A percentile compares a stretch with the other conserved stretches of the same genome.
phyloP scores from a whole-genome alignment of 2,888 invertebrate species.

The Lomographa bimaculata region DNA sequence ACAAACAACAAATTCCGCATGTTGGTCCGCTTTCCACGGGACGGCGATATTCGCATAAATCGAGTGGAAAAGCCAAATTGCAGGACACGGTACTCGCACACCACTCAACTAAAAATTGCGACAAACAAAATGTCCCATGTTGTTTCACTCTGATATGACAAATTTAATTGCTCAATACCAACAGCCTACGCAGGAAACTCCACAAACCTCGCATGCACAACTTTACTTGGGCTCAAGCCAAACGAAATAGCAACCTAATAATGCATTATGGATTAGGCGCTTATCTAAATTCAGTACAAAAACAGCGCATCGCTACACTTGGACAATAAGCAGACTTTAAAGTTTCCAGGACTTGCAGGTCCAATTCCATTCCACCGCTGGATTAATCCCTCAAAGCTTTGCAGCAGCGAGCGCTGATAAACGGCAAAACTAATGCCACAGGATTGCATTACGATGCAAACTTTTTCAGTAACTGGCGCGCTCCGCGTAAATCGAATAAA shows the following conservation, averaged over 20 bases:
- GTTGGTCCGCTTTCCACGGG: conserved; percentile 75
- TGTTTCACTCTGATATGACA: conserved; percentile 57
- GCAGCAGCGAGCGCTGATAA: conserved; percentile 72
- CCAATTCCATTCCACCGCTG: conserved; percentile 58
- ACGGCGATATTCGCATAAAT: conserved; percentile 76
- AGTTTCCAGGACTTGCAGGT: conserved; percentile 36
- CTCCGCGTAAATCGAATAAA: conserved; percentile 67
- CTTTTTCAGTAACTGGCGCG: conserved; percentile 76
- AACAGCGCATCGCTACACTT: conserved; percentile 39
- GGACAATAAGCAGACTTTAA: conserved; percentile 46
- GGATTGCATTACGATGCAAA: conserved; percentile 80
- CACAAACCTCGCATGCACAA: conserved; percentile 36
- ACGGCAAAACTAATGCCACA: conserved; percentile 76
- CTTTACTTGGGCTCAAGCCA: conserved; percentile 49
- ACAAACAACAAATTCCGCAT: conserved; percentile 71
- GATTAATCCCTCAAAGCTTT: conserved; percentile 81
- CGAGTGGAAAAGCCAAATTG: conserved; percentile 77
- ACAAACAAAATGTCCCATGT: conserved; percentile 69
- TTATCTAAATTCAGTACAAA: conserved; percentile 49
- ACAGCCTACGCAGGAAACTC: conserved; percentile 40
- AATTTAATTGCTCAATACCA: conserved; percentile 48
- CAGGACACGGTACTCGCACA: conserved; percentile 68
- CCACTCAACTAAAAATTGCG: conserved; percentile 74
- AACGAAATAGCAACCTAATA: conserved; percentile 48
- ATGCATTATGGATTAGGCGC: conserved; percentile 55